phyloP scores from a whole-genome alignment of 2,113 vertebrate genomes.

The Eolophus roseicapilla region DNA sequence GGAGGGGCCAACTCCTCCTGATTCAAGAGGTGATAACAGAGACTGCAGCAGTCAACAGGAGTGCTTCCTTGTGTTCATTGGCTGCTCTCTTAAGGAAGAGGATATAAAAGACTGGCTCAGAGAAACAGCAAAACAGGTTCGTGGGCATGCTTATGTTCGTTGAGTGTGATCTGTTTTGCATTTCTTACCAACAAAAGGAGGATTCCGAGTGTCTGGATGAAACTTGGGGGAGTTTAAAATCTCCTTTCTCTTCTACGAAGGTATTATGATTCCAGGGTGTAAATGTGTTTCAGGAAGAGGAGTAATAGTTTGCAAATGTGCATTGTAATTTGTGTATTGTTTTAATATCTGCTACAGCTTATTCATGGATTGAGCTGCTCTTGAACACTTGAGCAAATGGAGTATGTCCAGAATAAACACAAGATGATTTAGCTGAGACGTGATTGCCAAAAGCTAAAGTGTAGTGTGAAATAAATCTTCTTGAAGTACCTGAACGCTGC shows the following conservation, averaged over 20 bases:
- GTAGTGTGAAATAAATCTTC: slow-evolving; percentile 8
- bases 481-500: background rate
- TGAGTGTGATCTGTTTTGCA: background rate
- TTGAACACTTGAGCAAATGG: background rate
- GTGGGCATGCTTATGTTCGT: background rate
- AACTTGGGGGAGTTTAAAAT: background rate
- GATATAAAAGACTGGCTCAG: slow-evolving; percentile 93
- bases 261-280: background rate
- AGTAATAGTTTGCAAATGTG: background rate
- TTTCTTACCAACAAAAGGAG: background rate
- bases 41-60: slow-evolving; percentile 64
- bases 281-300: background rate
- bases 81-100: slow-evolving; percentile 87
- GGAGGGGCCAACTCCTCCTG: slow-evolving; percentile 64
- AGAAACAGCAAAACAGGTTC: slow-evolving; percentile 89
- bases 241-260: background rate
- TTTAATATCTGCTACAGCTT: background rate
- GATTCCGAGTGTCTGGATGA: fast-evolving
- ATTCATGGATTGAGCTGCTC: background rate
- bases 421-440: background rate
- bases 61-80: slow-evolving; percentile 86
- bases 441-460: slow-evolving; percentile 6
- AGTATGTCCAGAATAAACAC: slow-evolving; percentile 28
- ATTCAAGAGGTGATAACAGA: slow-evolving; percentile 48
- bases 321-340: background rate